Evolutionary conservation across 2,888 invertebrate species (phyloP), one percentile per base, ranked within the genome.

Genomic region (Drosophila maculinotata): DNA sequence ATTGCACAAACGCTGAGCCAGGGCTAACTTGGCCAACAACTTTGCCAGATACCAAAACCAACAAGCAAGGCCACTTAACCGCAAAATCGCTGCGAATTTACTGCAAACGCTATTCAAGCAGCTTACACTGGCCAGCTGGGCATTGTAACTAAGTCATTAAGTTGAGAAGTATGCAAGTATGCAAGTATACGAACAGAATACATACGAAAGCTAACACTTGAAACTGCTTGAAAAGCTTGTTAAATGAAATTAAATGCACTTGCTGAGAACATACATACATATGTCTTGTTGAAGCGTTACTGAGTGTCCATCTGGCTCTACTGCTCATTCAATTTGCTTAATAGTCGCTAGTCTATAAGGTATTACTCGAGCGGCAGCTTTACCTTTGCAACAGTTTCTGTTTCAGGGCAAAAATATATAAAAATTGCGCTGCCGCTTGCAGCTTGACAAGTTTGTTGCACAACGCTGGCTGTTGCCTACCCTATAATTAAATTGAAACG

Each of bases 21-120:
- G 65, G 65, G 47, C 26, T 30, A 17, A 31, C 52, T 56, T 17
- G 35, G 30, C 47, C 52, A 58, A 53, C 48, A 65, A 36, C 47
- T 51, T 47, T 60, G 31, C 35, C 69, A 64, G 54, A 47, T 41
- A 66, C 28, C 35, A 45, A 53, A 39, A 36, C 28, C 51, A 68
- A 68, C 60, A 65, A 56, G 41, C 33, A 76, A 59, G 60, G 38
- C 53, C 62, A 76, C 77, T 76, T 70, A 70, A 70, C 74, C 80
- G 63, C 80, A 75, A 65, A 57, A 54, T 53, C 64, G 64, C 47
- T 52, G 56, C 39, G 62, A 69, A 70, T 67, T 71, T 58, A 59
- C 58, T 41, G 38, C 38, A 30, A 73, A 45, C 47, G 39, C 48
- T 35, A 52, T 42, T 57, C 57, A 26, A 42, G 14, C 38, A 57